phyloP scores from a whole-genome alignment of 1,140 invertebrate genomes.

The Dendroctonus valens region DNA sequence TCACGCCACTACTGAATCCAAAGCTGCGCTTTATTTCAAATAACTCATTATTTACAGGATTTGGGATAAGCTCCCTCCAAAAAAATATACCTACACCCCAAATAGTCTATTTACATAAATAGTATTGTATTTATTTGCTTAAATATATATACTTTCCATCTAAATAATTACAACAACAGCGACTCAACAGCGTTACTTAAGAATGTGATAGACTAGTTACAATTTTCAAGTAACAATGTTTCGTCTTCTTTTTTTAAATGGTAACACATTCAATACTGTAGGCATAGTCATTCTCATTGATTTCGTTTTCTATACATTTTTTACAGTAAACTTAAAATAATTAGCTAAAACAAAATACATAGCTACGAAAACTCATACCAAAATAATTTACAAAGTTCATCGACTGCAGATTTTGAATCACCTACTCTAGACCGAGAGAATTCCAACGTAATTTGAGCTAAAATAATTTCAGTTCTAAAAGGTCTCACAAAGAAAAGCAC shows the following conservation, averaged over 20 bases:
- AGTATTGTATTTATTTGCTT: constrained; percentile 39
- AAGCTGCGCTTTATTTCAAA: too few species aligned
- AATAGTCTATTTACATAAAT: constrained; percentile 41
- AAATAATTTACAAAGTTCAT: too few species aligned
- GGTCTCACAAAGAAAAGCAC: neutral
- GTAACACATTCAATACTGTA: constrained; percentile 36
- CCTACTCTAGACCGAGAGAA: too few species aligned
- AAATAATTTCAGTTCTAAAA: too few species aligned
- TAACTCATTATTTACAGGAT: constrained; percentile 2
- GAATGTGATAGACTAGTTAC: constrained; percentile 46
- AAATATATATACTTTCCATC: constrained; percentile 42
- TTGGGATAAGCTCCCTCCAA: neutral
- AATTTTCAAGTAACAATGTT: constrained; percentile 40
- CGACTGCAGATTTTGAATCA: too few species aligned
- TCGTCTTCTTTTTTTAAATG: constrained; percentile 10
- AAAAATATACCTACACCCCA: constrained; percentile 40
- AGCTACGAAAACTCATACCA: too few species aligned
- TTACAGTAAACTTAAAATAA: constrained; percentile 10
- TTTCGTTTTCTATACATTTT: constrained; percentile 31
- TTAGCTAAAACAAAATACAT: neutral
- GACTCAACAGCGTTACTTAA: constrained; percentile 41
- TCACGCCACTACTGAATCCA: too few species aligned
- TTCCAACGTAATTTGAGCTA: too few species aligned
- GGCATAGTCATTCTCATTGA: constrained; percentile 11
- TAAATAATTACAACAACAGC: constrained; percentile 40